These are phyloP conservation scores for Pristionchus japonicus DNA, from an alignment of 2,888 invertebrate species.

Conservation along the genomic window DNA sequence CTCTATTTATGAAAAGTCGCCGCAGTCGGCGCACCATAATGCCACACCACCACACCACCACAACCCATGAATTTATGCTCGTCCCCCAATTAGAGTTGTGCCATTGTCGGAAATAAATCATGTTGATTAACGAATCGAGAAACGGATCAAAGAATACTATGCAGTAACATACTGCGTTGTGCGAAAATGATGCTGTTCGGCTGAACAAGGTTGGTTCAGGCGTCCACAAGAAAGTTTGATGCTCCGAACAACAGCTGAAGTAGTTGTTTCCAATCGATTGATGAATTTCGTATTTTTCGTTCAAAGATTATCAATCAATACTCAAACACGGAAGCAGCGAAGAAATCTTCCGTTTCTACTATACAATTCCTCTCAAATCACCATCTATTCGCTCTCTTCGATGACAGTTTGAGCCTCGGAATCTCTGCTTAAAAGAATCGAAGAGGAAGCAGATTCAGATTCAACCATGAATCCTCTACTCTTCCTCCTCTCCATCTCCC, in stretches of 20 bases:
- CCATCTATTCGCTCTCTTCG: not conserved
- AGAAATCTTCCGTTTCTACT: not conserved
- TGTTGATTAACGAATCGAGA: not conserved
- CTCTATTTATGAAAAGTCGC: slow-evolving; percentile 7
- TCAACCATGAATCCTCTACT: not conserved
- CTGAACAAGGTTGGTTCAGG: too few relatives aligned
- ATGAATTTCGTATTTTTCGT: not conserved
- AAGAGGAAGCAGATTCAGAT: not conserved
- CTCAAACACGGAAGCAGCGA: not conserved
- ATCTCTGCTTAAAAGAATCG: not conserved
- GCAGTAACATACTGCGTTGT: too few relatives aligned
- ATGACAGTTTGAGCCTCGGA: not conserved
- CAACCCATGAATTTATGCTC: slow-evolving; percentile 5
- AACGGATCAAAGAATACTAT: too few relatives aligned
- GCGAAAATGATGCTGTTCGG: too few relatives aligned
- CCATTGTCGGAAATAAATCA: slow-evolving; percentile 29
- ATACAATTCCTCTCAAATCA: not conserved
- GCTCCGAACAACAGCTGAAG: too few relatives aligned
- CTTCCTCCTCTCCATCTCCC: not conserved
- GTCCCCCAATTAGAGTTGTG: not conserved
- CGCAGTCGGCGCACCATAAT: not conserved
- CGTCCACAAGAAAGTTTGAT: too few relatives aligned
- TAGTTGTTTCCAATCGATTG: not conserved
- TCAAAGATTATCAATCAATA: not conserved
- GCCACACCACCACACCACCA: not conserved